phyloP scores from a whole-genome alignment of 2,888 invertebrate species.

The Drosophila atripex region DNA sequence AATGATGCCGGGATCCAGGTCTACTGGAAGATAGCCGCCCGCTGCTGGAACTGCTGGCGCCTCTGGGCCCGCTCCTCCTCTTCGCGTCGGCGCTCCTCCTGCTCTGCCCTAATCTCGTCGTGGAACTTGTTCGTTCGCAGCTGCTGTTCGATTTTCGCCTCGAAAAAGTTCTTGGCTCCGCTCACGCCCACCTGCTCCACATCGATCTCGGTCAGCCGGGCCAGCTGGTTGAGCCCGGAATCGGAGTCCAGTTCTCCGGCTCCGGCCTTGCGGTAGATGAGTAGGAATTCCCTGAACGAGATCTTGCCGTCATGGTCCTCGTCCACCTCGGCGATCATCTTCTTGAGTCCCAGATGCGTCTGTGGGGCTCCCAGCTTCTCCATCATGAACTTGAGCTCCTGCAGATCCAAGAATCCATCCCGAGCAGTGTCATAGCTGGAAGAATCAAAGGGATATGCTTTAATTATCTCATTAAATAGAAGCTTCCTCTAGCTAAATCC shows the following conservation, averaged over 20 bases:
- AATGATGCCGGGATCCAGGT: background rate
- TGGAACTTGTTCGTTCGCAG: slow-evolving; percentile 94
- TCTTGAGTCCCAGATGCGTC: slow-evolving; percentile 96
- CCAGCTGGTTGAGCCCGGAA: slow-evolving; percentile 94
- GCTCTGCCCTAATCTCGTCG: slow-evolving; percentile 95
- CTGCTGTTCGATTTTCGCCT: slow-evolving; percentile 96
- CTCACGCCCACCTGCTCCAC: slow-evolving; percentile 97
- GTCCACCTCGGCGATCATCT: slow-evolving; percentile 96
- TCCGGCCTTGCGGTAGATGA: slow-evolving; percentile 93
- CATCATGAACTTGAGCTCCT: slow-evolving; percentile 98
- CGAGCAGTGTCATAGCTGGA: slow-evolving; percentile 94
- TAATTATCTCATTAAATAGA: background rate
- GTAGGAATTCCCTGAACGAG: slow-evolving; percentile 94
- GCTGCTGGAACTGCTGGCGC: slow-evolving; percentile 93
- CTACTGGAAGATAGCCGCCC: slow-evolving; percentile 92
- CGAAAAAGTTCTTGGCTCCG: slow-evolving; percentile 97
- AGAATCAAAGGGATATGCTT: slow-evolving; percentile 52
- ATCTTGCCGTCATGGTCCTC: slow-evolving; percentile 94
- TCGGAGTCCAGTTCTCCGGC: slow-evolving; percentile 94
- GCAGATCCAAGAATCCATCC: slow-evolving; percentile 94
- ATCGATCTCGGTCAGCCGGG: slow-evolving; percentile 94
- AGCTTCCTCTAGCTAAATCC: too few species aligned
- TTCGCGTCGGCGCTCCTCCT: slow-evolving; percentile 92
- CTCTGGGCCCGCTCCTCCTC: slow-evolving; percentile 93
- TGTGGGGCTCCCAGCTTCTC: slow-evolving; percentile 97